Evolutionary conservation across 2,113 vertebrate species (phyloP), one percentile per base, ranked within the genome.

Genomic region (Eclectus roratus): DNA sequence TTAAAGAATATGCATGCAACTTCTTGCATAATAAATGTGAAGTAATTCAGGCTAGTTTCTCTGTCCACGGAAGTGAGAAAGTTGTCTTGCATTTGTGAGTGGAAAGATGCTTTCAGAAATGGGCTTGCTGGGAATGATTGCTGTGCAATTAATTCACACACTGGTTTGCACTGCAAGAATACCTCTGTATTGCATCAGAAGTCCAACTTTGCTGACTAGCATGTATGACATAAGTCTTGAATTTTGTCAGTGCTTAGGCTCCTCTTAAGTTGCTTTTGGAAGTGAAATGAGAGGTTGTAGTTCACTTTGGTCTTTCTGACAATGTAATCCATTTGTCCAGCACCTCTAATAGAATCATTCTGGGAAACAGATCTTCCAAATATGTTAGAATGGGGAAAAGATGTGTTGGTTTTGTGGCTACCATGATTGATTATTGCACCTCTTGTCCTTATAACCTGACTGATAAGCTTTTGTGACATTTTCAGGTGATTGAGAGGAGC

Each of bases 371-470:
- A 63, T 56, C 65, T 94, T 69, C 50, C 74, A 37, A 49, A 77
- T 39, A 24, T 29, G 87, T 50, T 70, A 33, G 27, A 46, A 70
- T 89, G 55, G 80, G 72, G 85, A 68, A 93, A 85, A 92, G 47
- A 63, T 77, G 37, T 33, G 29, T 60, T 94, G 56, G 21, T 52
- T 91, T 82, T 78, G 58, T 91, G 91, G 63, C 53, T 89, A 31
- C 37, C 0, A 0, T 81, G 85, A 96, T 65, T 92, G 83, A 91
- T 97, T 94, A 68, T 77, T 84, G 63, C 66, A 81, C 13, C 68
- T 84, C 81, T 95, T 94, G 80, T 96, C 82, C 78, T 92, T 84
- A 81, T 35, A 52, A 88, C 66, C 90, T 47, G 47, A 80, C 49
- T 82, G 88, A 72, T 70, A 64, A 71, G 24, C 18, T 63, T 85